phyloP scores from a whole-genome alignment of 2,888 invertebrate genomes.

The Myathropa florea region DNA sequence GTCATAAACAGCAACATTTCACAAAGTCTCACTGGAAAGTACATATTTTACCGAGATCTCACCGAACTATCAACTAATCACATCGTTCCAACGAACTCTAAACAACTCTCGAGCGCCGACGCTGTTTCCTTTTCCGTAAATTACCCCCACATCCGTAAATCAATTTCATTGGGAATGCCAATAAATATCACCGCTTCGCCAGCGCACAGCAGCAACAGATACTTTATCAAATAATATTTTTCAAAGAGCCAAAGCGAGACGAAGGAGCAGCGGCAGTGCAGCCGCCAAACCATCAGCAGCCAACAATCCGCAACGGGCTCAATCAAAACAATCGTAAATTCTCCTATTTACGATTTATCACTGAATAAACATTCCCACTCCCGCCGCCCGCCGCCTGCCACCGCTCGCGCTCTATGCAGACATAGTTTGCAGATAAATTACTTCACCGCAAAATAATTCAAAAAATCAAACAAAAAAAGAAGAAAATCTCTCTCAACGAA shows the following conservation, averaged over 20 bases:
- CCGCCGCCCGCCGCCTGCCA: neutral
- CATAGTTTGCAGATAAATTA: slow-evolving; percentile 60
- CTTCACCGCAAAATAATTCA: slow-evolving; percentile 62
- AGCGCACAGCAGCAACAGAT: slow-evolving; percentile 14
- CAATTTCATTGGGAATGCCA: slow-evolving; percentile 54
- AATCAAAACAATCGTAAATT: slow-evolving; percentile 70
- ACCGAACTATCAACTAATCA: neutral
- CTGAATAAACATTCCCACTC: slow-evolving; percentile 59
- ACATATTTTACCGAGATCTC: neutral
- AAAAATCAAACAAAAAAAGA: slow-evolving; percentile 36
- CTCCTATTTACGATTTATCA: slow-evolving; percentile 68
- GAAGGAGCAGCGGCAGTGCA: neutral
- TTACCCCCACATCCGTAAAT: slow-evolving; percentile 16
- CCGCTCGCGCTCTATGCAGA: neutral
- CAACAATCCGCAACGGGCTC: slow-evolving; percentile 66
- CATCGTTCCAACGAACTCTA: neutral
- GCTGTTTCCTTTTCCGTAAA: slow-evolving; percentile 9
- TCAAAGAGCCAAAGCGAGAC: neutral
- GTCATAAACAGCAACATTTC: neutral
- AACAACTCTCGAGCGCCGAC: neutral
- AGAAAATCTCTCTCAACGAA: slow-evolving; percentile 38
- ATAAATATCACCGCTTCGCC: slow-evolving; percentile 32
- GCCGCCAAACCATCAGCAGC: neutral
- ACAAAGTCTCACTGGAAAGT: neutral
- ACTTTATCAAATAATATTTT: slow-evolving; percentile 67